Base-by-base conservation (phyloP, 2,797 vertebrate genomes). In the Syndactyla subalaris region DNA sequence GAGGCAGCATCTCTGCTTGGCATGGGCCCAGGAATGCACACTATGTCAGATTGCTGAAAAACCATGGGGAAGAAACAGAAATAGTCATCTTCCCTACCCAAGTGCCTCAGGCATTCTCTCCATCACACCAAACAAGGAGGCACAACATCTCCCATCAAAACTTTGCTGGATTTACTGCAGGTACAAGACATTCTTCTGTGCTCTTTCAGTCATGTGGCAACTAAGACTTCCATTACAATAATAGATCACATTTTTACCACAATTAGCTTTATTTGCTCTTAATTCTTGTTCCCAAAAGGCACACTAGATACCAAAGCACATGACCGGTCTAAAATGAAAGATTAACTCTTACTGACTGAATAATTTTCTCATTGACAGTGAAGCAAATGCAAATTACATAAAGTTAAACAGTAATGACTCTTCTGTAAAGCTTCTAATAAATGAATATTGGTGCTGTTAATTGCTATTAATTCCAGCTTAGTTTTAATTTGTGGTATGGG, bases 241-340 rank as follows among this genome's bases (percentile, higher is more conserved):
- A 95, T 29, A 6, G 34, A 86, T 54, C 87, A 80, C 61, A 41
- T 85, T 91, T 94, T 84, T 73, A 62, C 59, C 54, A 78, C 43
- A 89, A 88, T 90, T 93, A 76, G 70, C 76, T 90, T 94, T 91
- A 91, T 94, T 97, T 97, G 59, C 46, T 87, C 80, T 89, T 78
- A 75, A 46, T 85, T 88, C 92, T 83, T 68, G 16, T 54, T 94
- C 85, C 79, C 95, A 68, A 89, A 93, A 96, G 92, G 32, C 55
- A 92, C 2, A 48, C 52, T 65, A 76, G 20, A 79, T 59, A 62
- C 32, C 88, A 89, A 96, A 94, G 95, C 45, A 94, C 62, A 22
- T 8, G 76, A 87, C 39, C 46, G 26, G 76, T 88, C 92, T 92
- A 73, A 95, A 95, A 92, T 58, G 93, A 93, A 94, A 48, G 62